Percentiles rank a stretch among this genome's conserved stretches.
Evolutionary conservation across 2,113 vertebrate species (phyloP).

Genomic region (Silurus meridionalis): DNA sequence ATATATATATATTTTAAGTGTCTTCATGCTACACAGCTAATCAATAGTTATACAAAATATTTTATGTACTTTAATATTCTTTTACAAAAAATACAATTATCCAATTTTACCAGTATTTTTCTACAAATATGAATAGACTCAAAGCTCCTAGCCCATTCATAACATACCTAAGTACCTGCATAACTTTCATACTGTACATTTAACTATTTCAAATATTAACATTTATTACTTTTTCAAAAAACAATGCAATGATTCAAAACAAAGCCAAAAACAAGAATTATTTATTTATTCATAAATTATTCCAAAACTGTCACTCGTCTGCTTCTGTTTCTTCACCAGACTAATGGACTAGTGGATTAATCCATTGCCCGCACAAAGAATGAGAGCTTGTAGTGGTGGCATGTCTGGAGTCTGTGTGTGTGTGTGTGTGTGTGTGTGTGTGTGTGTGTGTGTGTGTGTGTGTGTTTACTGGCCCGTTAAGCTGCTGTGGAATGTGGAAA

Average conservation of each 20-base stretch:
- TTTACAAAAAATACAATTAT: no score
- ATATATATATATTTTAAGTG: not conserved
- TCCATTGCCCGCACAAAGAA: not conserved
- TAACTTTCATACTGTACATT: not conserved
- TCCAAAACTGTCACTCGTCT: not conserved
- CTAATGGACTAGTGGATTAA: not conserved
- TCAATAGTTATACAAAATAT: not conserved
- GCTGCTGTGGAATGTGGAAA: constrained; percentile 51
- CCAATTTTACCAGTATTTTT: no score
- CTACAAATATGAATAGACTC: no score
- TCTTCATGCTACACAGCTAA: not conserved
- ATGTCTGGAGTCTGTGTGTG: not conserved
- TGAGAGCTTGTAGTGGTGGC: constrained; percentile 8
- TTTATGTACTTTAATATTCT: no score
- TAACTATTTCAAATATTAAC: not conserved
- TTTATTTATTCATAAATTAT: no score
- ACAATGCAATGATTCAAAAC: not conserved
- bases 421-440: constrained; percentile 12
- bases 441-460: constrained; percentile 6
- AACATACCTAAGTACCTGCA: not conserved
- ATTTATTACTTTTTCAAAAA: not conserved
- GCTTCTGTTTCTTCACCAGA: constrained; percentile 5
- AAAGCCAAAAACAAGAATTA: not conserved
- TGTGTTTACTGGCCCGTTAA: constrained; percentile 44
- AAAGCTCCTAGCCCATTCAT: not conserved